Evolutionary conservation across 2,797 vertebrate species (phyloP), one percentile per base, ranked within the genome.

Genomic region (Muraenolepis orangiensis): DNA sequence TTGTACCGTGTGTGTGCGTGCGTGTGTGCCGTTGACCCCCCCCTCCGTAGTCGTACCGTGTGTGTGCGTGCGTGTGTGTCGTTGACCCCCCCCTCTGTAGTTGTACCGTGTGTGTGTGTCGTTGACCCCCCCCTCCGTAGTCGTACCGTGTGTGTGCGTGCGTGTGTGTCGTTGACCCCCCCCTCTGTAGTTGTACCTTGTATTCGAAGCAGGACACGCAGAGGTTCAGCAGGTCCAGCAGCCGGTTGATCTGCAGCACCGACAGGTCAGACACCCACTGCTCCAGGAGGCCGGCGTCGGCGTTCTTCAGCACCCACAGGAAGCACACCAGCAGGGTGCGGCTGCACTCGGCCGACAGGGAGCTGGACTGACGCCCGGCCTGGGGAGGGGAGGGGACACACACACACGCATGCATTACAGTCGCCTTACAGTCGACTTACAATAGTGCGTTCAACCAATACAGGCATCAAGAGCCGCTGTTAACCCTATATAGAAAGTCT

Each of bases 241-340:
- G 91, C 5, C 95, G 94, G 79, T 95, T 96, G 78, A 97, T 95
- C 82, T 96, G 95, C 20, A 91, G 86, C 1, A 96, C 93, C 5
- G 95, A 92, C 81, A 98, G 92, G 82, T 96, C 95, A 0, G 94
- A 93, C 66, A 96, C 88, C 96, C 96, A 98, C 81, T 89, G 92
- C 84, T 96, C 96, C 84, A 97, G 88, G 72, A 95, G 89, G 8
- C 86, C 88, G 0, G 92, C 91, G 68, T 97, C 96, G 0, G 93
- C 94, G 4, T 96, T 97, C 90, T 96, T 98, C 89, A 96, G 87
- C n/a, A 97, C 96, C 96, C 96, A 98, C 29, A 98, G 93, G 76
- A 96, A 94, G 70, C 96, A 96, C 46, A 93, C 94, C 86, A 98
- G 87, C 82, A 98, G 89, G 20, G 95, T 96, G 79, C 95, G 90